A percentile compares a stretch with the other conserved stretches of the same genome.
phyloP scores from a whole-genome alignment of 2,797 vertebrate genomes.

The Sorex maritimensis region DNA sequence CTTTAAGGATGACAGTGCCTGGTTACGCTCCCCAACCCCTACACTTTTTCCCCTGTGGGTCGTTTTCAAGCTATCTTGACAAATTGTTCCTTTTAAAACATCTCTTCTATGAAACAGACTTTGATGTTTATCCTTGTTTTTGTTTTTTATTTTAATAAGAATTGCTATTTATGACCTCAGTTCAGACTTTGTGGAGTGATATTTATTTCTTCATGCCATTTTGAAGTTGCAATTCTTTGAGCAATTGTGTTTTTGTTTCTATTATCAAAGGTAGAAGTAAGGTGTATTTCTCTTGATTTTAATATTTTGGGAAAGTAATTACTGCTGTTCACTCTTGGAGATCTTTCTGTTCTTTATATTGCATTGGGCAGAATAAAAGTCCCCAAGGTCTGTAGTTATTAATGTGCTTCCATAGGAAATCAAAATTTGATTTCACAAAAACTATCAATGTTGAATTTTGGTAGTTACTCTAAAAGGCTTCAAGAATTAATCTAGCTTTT shows the following conservation, averaged over 20 bases:
- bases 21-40: neutral
- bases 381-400: slow-evolving; percentile 31
- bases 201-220: slow-evolving; percentile 47
- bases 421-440: slow-evolving; percentile 10
- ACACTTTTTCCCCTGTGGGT: neutral
- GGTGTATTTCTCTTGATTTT: slow-evolving; percentile 8
- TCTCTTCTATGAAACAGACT: slow-evolving; percentile 32
- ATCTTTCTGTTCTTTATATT: neutral
- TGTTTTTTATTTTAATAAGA: neutral
- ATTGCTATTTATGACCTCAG: slow-evolving; percentile 20
- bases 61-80: slow-evolving; percentile 53
- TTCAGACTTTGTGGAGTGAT: neutral
- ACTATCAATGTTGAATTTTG: neutral
- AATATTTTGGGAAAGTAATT: slow-evolving; percentile 42
- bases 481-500: neutral
- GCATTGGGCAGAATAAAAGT: slow-evolving; percentile 23
- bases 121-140: slow-evolving; percentile 10
- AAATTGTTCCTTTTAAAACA: neutral
- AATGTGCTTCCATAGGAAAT: slow-evolving; percentile 47
- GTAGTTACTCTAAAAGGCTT: neutral
- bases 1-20: neutral
- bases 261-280: slow-evolving; percentile 48
- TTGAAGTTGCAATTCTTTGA: slow-evolving; percentile 38
- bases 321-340: slow-evolving; percentile 19
- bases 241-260: neutral